Evolutionary conservation across 2,797 vertebrate genomes (phyloP).

Genomic region (Trichosurus vulpecula): DNA sequence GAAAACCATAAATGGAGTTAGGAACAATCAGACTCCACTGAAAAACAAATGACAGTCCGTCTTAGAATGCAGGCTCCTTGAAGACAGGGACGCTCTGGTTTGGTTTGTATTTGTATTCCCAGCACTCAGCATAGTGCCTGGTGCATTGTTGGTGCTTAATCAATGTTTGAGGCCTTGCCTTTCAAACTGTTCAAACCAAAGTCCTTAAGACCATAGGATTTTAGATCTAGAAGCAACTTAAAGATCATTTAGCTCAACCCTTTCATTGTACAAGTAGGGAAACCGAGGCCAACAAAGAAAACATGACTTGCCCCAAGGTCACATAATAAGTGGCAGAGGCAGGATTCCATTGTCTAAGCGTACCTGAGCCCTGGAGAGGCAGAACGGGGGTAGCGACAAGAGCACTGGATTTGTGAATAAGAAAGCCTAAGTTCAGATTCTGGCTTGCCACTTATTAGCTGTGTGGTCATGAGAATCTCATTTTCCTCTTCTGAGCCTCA

Average conservation of each 20-base stretch:
- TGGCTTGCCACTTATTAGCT: not conserved
- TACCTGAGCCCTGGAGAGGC: not conserved
- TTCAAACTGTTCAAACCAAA: not conserved
- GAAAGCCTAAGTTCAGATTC: not conserved
- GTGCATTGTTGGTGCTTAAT: not conserved
- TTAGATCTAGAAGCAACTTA: not conserved
- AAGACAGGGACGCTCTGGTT: not conserved
- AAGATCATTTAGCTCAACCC: not conserved
- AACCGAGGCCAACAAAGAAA: not conserved
- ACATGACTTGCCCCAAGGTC: not conserved
- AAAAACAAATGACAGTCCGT: not conserved
- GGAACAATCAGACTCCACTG: not conserved
- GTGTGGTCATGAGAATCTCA: not conserved
- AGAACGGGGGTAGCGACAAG: not conserved
- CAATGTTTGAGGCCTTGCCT: not conserved
- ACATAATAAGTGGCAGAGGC: not conserved
- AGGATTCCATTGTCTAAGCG: not conserved
- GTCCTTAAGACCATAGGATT: not conserved
- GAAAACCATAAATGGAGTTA: not conserved
- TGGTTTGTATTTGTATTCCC: not conserved
- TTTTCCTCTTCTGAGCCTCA: not conserved
- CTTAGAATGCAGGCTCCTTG: not conserved
- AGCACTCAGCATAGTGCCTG: not conserved
- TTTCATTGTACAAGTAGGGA: not conserved
- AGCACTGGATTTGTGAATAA: not conserved